Conservation (phyloP, 2,797 vertebrate species). For the Paramormyrops hopkinsi region DNA sequence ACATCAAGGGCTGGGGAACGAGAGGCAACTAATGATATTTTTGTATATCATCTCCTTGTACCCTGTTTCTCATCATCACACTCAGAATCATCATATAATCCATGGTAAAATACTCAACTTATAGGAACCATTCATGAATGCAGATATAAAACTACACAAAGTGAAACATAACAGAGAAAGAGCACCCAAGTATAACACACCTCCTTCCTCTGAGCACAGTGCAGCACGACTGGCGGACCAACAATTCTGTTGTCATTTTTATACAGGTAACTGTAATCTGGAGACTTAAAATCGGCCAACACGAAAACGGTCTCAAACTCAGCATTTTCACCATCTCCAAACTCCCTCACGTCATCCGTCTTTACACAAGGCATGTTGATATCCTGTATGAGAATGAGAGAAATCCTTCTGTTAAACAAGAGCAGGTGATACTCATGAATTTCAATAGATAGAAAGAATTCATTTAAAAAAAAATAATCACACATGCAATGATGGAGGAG, state of each 20-base stretch:
- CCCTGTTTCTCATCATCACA: neutral
- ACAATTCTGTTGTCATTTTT: conserved; percentile 81
- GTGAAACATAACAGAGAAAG: neutral
- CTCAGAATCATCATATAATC: neutral
- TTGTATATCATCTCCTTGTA: neutral
- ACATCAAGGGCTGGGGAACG: conserved; percentile 73
- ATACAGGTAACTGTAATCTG: conserved; percentile 73
- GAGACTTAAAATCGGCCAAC: conserved; percentile 74
- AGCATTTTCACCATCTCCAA: conserved; percentile 70
- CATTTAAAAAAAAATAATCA: neutral
- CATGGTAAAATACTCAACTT: neutral
- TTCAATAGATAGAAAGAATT: neutral
- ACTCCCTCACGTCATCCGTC: conserved; percentile 71
- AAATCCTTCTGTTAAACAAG: neutral
- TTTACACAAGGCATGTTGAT: conserved; percentile 74
- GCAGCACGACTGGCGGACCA: conserved; percentile 82
- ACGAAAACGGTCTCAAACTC: conserved; percentile 86
- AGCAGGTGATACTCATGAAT: neutral
- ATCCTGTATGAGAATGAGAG: conserved; percentile 59
- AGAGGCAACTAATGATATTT: neutral
- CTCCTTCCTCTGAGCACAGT: conserved; percentile 76
- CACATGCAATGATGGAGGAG: neutral
- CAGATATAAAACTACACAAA: neutral
- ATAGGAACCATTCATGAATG: neutral
- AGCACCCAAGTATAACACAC: conserved; percentile 49